Base-by-base conservation (phyloP, 2,888 invertebrate genomes). In the Ptychoptera contaminata region DNA sequence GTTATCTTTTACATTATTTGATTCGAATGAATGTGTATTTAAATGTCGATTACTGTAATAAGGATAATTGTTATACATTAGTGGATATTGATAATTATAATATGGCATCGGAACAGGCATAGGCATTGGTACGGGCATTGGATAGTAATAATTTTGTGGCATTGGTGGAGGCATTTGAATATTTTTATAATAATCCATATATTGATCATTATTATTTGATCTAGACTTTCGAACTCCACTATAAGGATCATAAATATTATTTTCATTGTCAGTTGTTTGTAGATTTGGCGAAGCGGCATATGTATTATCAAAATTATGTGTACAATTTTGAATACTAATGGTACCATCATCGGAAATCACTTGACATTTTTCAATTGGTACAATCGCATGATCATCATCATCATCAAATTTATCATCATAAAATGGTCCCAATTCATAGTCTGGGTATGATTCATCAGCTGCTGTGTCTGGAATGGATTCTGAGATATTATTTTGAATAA, bases 301-400 rank as follows among this genome's bases (percentile, higher is more conserved):
- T 7, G 46, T 45, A 49, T 50, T 50, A 14, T 47, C 32, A 10
- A 43, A 35, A 29, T 49, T 44, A 2, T 16, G 10, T 2, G 49
- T 49, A 43, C 51, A 51, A 43, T 51, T 51, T 43, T 43, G 38
- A 12, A 51, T 45, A 23, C 35, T 14, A 23, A 45, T 37, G 11
- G 45, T 39, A 5, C 51, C 51, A 40, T 49, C 45, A 31, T 46
- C 48, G 9, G 38, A 42, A 15, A 49, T 46, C 6, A 51, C 46
- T 9, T 45, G 41, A 45, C 51, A 51, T 45, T 51, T 51, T 10
- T 39, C 36, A 7, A 44, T 15, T 30, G 40, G 29, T 31, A 49
- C 40, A 6, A 37, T 16, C 3, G 40, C 36, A n/a, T 31, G 12
- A 23, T 44, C 36, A 2, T 9, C 4, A 6, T n/a, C 35, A 32